These are phyloP conservation scores for Myocastor coypus DNA, from an alignment of 2,113 vertebrate species.

Conservation along the genomic window DNA sequence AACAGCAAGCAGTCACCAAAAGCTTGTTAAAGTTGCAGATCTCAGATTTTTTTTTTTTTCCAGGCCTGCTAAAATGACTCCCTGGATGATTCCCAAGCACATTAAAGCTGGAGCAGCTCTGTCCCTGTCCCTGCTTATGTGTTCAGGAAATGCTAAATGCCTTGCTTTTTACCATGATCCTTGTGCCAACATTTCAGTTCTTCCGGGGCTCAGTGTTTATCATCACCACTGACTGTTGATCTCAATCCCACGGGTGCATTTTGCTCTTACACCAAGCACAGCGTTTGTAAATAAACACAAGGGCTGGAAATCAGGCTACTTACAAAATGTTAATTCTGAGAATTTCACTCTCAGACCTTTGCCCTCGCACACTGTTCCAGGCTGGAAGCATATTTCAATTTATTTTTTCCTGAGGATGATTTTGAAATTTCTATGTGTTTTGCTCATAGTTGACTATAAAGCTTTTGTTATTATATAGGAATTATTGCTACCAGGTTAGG, in stretches of 20 bases:
- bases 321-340: background rate
- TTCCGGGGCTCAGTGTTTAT: background rate
- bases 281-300: background rate
- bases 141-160: slow-evolving; percentile 30
- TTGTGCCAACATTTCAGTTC: background rate
- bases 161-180: background rate
- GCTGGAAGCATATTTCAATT: background rate
- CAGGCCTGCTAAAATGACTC: background rate
- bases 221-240: background rate
- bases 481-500: background rate
- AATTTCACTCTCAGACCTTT: background rate
- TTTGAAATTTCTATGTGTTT: background rate
- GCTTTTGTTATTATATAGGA: background rate
- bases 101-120: background rate
- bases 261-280: background rate
- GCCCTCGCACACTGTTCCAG: background rate
- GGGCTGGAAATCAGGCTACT: background rate
- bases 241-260: background rate
- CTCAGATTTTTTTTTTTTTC: background rate
- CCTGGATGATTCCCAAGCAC: background rate
- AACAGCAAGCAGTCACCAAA: background rate
- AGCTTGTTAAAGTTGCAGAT: background rate
- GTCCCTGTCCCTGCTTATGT: background rate
- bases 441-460: background rate
- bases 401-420: background rate